A percentile compares a stretch with the other conserved stretches of the same genome.
phyloP scores from a whole-genome alignment of 2,113 vertebrate species.

The Sitta europaea region DNA sequence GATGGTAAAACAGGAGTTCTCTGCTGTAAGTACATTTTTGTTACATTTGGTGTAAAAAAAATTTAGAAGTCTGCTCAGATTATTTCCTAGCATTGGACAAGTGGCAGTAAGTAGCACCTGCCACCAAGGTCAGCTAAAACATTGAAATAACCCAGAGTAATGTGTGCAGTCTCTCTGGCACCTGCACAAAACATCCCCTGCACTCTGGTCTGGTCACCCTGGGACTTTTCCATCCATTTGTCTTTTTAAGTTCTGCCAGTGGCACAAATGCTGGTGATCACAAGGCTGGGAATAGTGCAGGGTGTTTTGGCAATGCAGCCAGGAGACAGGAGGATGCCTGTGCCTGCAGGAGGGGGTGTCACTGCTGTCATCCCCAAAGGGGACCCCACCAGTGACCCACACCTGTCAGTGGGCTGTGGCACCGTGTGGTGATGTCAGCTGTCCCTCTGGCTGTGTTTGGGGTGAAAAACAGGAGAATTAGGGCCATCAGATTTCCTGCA shows the following conservation, averaged over 20 bases:
- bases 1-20: background rate
- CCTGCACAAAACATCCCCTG: background rate
- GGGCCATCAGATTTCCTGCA: background rate
- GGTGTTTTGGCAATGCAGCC: background rate
- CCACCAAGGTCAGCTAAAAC: background rate
- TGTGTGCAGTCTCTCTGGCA: background rate
- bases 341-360: background rate
- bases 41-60: background rate
- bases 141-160: background rate
- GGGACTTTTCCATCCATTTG: background rate
- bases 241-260: background rate
- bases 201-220: background rate
- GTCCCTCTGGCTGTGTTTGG: background rate
- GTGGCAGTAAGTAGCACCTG: background rate
- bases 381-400: background rate
- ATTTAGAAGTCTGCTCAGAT: background rate
- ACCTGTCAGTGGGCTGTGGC: accelerated
- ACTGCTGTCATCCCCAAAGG: accelerated
- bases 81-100: background rate
- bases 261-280: background rate
- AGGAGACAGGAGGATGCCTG: background rate
- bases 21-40: background rate
- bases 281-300: background rate
- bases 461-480: background rate
- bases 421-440: background rate